These are phyloP conservation scores for Sebastes taczanowskii DNA, from an alignment of 2,797 vertebrate genomes.

Conservation along the genomic window DNA sequence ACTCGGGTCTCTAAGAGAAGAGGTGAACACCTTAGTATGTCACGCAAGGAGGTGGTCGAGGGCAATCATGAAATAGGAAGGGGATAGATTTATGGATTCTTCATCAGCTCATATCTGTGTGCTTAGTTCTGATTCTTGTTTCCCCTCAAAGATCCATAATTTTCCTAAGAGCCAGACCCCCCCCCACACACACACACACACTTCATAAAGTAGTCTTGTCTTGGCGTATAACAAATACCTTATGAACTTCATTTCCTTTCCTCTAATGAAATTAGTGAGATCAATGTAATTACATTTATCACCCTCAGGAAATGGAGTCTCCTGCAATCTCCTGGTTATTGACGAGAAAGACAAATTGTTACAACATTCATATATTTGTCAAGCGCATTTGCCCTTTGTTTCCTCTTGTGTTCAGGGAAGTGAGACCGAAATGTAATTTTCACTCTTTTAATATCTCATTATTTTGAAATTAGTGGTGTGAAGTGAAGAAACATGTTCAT, in stretches of 20 bases:
- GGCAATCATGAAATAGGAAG: conserved; percentile 1
- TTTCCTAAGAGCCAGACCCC: not conserved
- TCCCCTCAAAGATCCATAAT: not conserved
- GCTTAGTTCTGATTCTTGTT: not conserved
- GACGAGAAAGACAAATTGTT: conserved; percentile 64
- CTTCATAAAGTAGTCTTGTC: not conserved
- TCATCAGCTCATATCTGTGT: not conserved
- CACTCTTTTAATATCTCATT: conserved; percentile 71
- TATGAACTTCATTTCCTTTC: conserved; percentile 62
- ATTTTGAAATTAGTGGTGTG: conserved; percentile 68
- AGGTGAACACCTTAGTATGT: conserved; percentile 51
- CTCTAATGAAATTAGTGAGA: conserved; percentile 67
- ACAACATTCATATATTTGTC: conserved; percentile 61
- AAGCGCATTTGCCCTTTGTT: conserved; percentile 54
- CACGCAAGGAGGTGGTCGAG: conserved; percentile 10
- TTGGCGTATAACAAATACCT: conserved; percentile 46
- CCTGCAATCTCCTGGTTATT: conserved; percentile 61
- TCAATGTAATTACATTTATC: conserved; percentile 73
- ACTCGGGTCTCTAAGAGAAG: conserved; percentile 32
- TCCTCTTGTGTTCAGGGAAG: conserved; percentile 55
- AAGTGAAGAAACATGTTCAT: conserved; percentile 64
- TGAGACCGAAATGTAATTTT: conserved; percentile 68
- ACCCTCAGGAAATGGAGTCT: conserved; percentile 67
- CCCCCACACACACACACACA: too few species aligned
- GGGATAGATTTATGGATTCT: conserved; percentile 6